phyloP scores from a whole-genome alignment of 2,113 vertebrate species.

The Arenaria interpres region DNA sequence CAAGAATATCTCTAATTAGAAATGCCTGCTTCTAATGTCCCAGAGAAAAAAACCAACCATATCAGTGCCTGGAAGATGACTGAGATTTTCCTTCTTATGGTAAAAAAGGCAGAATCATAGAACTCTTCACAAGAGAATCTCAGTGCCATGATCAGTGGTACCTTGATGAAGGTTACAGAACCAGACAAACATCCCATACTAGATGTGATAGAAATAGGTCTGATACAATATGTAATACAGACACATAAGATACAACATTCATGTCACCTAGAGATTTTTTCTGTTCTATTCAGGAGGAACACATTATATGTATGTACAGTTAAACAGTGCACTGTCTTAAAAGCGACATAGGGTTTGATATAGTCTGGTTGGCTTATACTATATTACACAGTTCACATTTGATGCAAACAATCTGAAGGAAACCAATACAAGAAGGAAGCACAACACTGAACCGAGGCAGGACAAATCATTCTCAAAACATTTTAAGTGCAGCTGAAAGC shows the following conservation, averaged over 20 bases:
- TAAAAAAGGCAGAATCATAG: background rate
- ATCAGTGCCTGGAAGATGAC: background rate
- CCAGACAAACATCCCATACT: background rate
- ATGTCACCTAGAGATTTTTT: background rate
- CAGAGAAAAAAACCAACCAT: background rate
- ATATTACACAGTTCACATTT: accelerated
- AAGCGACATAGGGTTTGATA: background rate
- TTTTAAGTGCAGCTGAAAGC: background rate
- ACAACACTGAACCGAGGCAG: background rate
- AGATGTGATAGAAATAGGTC: background rate
- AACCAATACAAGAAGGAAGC: background rate
- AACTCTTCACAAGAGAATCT: background rate
- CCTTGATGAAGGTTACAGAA: background rate
- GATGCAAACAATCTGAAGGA: background rate
- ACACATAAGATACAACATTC: background rate
- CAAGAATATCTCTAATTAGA: background rate
- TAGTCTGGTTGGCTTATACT: background rate
- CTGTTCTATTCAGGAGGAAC: background rate
- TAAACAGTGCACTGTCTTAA: background rate
- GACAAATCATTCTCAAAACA: background rate
- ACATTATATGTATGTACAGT: background rate
- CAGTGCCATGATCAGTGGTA: background rate
- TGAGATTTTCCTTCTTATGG: background rate
- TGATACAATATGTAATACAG: no score
- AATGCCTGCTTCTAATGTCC: background rate